These are phyloP conservation scores for Carlito syrichta DNA, from an alignment of 2,113 vertebrate species.

Conservation along the genomic window DNA sequence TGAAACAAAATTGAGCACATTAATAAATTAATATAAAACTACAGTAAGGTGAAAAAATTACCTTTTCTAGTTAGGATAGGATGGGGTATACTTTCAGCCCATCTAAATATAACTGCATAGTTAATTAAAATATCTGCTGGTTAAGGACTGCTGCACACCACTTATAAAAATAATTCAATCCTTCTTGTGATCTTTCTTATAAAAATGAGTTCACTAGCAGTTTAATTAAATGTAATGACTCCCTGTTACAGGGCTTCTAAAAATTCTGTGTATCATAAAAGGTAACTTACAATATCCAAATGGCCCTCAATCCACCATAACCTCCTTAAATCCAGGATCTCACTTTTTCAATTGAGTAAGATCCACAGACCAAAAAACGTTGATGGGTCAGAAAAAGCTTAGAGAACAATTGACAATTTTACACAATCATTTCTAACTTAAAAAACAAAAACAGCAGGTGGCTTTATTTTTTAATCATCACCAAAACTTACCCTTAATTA, in stretches of 20 bases:
- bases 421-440: neutral
- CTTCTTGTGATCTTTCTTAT: neutral
- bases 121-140: neutral
- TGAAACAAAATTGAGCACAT: neutral
- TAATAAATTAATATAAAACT: neutral
- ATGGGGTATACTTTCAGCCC: neutral
- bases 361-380: neutral
- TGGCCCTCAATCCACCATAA: neutral
- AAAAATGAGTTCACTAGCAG: neutral
- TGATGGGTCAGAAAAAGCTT: neutral
- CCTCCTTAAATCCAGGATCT: neutral
- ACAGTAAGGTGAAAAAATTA: neutral
- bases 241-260: neutral
- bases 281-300: neutral
- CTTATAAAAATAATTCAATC: neutral
- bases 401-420: neutral
- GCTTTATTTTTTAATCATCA: neutral
- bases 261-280: neutral
- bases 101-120: neutral
- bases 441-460: neutral
- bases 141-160: neutral
- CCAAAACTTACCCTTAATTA: neutral
- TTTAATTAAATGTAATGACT: neutral
- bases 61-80: neutral
- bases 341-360: neutral